A percentile compares a stretch with the other conserved stretches of the same genome.
Conservation (phyloP, 2,113 vertebrate species). For the Peromyscus polionotus region DNA sequence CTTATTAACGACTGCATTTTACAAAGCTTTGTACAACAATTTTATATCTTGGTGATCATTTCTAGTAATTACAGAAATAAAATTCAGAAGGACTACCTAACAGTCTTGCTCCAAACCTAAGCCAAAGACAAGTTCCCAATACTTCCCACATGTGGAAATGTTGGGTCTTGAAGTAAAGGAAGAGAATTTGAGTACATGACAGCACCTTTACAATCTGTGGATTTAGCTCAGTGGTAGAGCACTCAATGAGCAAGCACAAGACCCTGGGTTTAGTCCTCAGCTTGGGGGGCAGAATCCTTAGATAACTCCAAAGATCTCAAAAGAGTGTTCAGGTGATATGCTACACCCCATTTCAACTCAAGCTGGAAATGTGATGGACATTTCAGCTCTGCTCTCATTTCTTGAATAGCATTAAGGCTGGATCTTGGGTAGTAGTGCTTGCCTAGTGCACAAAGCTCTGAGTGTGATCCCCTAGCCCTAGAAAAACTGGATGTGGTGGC, state of each 20-base stretch:
- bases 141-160: not conserved
- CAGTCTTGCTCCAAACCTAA: not conserved
- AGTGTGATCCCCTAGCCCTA: too few relatives aligned
- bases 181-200: too few relatives aligned
- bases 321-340: not conserved
- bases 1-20: not conserved
- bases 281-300: not conserved
- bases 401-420: not conserved
- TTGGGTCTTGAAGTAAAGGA: too few relatives aligned
- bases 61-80: not conserved
- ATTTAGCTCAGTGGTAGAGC: not conserved
- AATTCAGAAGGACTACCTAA: not conserved
- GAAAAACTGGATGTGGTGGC: not conserved
- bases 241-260: not conserved
- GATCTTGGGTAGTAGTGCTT: not conserved
- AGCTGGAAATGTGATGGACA: not conserved
- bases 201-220: not conserved
- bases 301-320: not conserved
- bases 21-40: not conserved
- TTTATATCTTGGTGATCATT: not conserved
- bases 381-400: not conserved
- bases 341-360: too few relatives aligned
- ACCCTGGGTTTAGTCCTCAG: not conserved
- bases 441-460: not conserved
- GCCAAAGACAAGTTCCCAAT: not conserved